Conservation (phyloP, 2,113 vertebrate genomes). For the Poeciliopsis occidentalis region DNA sequence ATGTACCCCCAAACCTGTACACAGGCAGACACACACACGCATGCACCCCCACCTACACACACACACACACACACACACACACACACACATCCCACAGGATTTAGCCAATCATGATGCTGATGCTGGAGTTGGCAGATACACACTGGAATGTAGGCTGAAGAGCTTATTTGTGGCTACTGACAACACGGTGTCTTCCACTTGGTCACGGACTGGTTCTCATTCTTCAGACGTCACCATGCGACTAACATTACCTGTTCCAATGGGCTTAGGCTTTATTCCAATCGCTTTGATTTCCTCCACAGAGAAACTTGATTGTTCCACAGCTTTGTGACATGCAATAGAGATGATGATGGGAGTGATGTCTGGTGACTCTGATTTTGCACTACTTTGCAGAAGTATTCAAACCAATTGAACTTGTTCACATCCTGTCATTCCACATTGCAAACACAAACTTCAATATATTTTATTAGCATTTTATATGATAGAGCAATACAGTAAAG, state of each 20-base stretch:
- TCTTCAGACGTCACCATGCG: conserved; percentile 7
- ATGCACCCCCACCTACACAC: no score
- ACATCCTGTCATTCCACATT: neutral
- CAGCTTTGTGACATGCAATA: neutral
- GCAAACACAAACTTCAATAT: neutral
- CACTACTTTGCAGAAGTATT: neutral
- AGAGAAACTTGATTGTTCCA: neutral
- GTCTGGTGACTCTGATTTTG: neutral
- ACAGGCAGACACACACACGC: neutral
- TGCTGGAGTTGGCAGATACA: neutral
- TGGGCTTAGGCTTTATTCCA: conserved; percentile 2
- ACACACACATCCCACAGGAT: neutral
- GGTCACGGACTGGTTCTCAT: neutral
- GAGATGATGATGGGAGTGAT: no score
- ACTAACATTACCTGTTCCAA: conserved; percentile 1
- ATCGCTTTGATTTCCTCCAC: conserved; percentile 18
- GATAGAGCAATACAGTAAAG: neutral
- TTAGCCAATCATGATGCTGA: conserved; percentile 26
- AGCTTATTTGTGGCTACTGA: neutral
- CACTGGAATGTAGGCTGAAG: conserved; percentile 1
- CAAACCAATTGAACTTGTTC: neutral
- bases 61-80: neutral
- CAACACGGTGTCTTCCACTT: conserved; percentile 2
- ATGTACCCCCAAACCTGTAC: neutral
- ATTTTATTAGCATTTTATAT: neutral